Evolutionary conservation across 1,140 invertebrate species (phyloP).

Genomic region (Pseudomyrmex flavicornis): DNA sequence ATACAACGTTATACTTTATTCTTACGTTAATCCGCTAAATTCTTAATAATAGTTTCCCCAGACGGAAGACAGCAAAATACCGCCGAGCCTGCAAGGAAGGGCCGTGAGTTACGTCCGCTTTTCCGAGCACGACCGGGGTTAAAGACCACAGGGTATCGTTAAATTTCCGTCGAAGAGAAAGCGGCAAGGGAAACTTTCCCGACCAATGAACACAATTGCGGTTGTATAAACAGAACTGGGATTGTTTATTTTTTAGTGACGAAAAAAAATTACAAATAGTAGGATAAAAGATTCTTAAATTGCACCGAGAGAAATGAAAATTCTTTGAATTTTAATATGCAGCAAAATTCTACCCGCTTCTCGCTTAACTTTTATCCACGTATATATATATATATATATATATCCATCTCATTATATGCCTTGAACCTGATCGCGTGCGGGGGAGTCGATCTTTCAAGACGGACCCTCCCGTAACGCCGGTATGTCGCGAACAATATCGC

Average conservation of each 20-base stretch:
- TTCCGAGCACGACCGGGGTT: conserved; percentile 14
- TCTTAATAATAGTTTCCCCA: conserved; percentile 50
- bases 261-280: background rate
- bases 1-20: conserved; percentile 36
- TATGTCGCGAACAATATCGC: conserved; percentile 65
- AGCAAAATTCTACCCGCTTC: background rate
- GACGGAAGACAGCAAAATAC: conserved; percentile 36
- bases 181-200: background rate
- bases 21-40: conserved; percentile 52
- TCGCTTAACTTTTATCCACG: too few relatives aligned
- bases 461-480: conserved; percentile 38
- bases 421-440: conserved; percentile 6
- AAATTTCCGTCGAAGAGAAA: conserved; percentile 16
- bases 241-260: background rate
- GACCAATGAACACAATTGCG: conserved; percentile 1
- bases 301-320: background rate
- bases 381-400: background rate
- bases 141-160: conserved; percentile 30
- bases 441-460: conserved; percentile 28
- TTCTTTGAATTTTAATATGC: background rate
- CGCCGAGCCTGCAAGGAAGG: background rate
- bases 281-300: background rate
- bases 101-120: conserved; percentile 23
- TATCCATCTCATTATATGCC: background rate
- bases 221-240: background rate